Base-by-base conservation (phyloP, 2,888 invertebrate species). In the Lycaena phlaeas region DNA sequence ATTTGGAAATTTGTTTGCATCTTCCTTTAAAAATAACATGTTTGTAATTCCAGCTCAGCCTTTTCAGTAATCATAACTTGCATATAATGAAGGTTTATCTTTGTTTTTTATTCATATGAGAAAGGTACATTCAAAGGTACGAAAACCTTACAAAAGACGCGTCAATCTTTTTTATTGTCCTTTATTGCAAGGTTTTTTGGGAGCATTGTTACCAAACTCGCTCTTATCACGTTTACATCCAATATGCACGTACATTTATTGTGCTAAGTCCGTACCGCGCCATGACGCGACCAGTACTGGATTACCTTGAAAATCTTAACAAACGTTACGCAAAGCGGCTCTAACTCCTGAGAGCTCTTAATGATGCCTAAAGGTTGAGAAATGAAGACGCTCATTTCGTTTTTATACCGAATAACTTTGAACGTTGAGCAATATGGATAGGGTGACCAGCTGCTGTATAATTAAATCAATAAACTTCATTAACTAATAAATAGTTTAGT, bases 291-390 rank as follows among this genome's bases (percentile, higher is more conserved):
- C 54, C n/a, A n/a, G 57, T 38, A 79, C 77, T 54, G 50, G 81
- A 54, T 82, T 71, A 79, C 81, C 81, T 82, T 82, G 81, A 74
- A 69, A 65, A 62, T 64, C 22, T 65, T 59, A 61, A 61, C n/a
- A n/a, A n/a, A n/a, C n/a, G 61, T 68, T 64, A 61, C 63, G 63
- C 64, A 64, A 66, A 61, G 56, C 54, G 57, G 49, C 56, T 62
- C 57, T 54, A 58, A 56, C 53, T 40, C 17, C 31, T 30, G 31
- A 49, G 43, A 46, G 48, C 46, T 49, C 47, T 53, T 56, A 53
- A 52, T 53, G 53, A 46, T 41, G 44, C 51, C 41, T 42, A 52
- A 45, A 42, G 36, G 48, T 56, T 50, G 43, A 27, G 53, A 53
- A 61, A 54, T 51, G 48, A 48, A 44, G 58, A 61, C 56, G 57